Conservation (phyloP, 2,113 vertebrate species). For the Tyrannus savana region DNA sequence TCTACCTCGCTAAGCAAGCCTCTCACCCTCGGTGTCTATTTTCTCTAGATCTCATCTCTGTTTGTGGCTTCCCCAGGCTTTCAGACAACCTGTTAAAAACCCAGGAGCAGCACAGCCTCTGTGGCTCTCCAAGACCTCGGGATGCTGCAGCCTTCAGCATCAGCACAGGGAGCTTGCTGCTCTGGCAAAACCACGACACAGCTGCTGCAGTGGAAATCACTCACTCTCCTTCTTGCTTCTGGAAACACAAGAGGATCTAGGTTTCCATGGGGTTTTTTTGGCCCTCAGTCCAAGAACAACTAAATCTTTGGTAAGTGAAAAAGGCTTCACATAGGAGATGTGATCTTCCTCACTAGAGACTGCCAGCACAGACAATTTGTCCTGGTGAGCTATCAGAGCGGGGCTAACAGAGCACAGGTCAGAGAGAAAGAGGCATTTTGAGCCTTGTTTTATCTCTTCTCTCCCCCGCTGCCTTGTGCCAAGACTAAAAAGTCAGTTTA, state of each 20-base stretch:
- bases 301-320: not conserved
- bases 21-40: accelerated
- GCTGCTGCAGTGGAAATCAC: not conserved
- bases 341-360: not conserved
- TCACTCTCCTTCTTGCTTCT: not conserved
- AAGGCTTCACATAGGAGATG: not conserved
- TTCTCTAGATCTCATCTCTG: not conserved
- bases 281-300: not conserved
- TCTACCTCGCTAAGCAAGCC: not conserved
- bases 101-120: not conserved
- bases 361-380: not conserved
- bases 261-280: not conserved
- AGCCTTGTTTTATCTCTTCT: not conserved
- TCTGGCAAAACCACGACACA: not conserved
- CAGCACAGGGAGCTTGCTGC: not conserved
- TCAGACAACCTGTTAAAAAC: not conserved
- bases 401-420: accelerated
- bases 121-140: not conserved
- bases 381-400: not conserved
- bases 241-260: not conserved
- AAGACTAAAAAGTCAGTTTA: not conserved
- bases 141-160: not conserved
- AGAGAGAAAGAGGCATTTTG: not conserved
- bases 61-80: not conserved
- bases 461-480: not conserved